phyloP scores from a whole-genome alignment of 1,140 invertebrate genomes.

The Drosophila aff. region DNA sequence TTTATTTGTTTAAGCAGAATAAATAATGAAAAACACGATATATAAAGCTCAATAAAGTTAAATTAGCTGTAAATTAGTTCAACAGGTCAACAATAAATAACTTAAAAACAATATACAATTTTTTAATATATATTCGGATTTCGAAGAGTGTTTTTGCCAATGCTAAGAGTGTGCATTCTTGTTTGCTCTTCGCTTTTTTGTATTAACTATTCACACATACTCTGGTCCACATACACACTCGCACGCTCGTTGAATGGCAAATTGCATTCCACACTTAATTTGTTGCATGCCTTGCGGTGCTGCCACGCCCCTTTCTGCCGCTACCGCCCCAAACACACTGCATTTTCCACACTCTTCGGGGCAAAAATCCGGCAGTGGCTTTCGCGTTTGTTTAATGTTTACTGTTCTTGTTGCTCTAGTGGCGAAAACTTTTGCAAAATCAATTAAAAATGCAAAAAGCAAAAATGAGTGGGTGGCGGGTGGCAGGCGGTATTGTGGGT shows the following conservation, averaged over 20 bases:
- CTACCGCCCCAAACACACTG: background rate
- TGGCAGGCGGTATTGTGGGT: background rate
- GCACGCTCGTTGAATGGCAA: constrained; percentile 11
- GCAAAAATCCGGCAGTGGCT: constrained; percentile 23
- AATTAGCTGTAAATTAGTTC: background rate
- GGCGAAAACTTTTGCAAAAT: constrained; percentile 63
- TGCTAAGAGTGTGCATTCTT: constrained; percentile 28
- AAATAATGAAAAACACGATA: background rate
- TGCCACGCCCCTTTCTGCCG: constrained; percentile 16
- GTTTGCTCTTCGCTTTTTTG: constrained; percentile 52
- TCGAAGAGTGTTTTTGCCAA: background rate
- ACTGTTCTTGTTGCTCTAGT: constrained; percentile 37
- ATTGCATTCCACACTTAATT: constrained; percentile 76
- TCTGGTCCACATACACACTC: background rate
- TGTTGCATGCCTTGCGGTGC: constrained; percentile 67
- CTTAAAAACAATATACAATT: background rate
- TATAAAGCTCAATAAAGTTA: background rate
- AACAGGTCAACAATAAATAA: background rate
- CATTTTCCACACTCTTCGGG: constrained; percentile 7
- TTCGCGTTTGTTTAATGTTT: constrained; percentile 45
- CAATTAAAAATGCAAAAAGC: constrained; percentile 70
- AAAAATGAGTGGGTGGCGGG: constrained; percentile 22
- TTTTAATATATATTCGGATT: constrained; percentile 3
- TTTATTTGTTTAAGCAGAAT: background rate
- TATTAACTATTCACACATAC: constrained; percentile 50